Percentiles rank a stretch among this genome's conserved stretches.
Conservation (phyloP, 2,888 invertebrate species). For the Petrolisthes manimaculis region DNA sequence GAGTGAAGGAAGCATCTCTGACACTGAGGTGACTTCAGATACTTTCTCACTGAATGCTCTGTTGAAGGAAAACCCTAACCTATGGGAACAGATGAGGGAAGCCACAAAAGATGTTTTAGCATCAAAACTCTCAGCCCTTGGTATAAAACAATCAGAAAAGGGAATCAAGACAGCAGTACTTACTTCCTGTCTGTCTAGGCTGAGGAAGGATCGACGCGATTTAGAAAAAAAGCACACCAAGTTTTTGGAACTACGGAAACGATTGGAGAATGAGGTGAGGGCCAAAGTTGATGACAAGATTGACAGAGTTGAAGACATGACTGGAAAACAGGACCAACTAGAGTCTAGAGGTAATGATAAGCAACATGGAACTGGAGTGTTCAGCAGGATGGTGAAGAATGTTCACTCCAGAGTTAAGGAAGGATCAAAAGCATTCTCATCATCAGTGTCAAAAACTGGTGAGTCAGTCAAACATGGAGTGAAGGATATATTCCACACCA, state of each 20-base stretch:
- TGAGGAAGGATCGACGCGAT: constrained; percentile 41
- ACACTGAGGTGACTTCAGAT: constrained; percentile 36
- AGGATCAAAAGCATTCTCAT: constrained; percentile 32
- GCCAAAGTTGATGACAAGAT: constrained; percentile 51
- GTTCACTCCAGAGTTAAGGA: constrained; percentile 52
- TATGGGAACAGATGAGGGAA: constrained; percentile 52
- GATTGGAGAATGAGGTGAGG: constrained; percentile 41
- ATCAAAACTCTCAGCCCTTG: constrained; percentile 28
- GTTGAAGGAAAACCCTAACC: constrained; percentile 45
- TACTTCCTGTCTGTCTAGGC: constrained; percentile 41
- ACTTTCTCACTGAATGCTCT: constrained; percentile 29
- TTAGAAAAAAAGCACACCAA: constrained; percentile 38
- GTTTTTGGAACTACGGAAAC: constrained; percentile 44
- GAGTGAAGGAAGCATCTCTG: constrained; percentile 1
- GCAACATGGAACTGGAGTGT: constrained; percentile 20
- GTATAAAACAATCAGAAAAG: constrained; percentile 24
- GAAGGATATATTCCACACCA: constrained; percentile 40
- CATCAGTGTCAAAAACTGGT: constrained; percentile 39
- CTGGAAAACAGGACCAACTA: background rate
- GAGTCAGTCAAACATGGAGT: constrained; percentile 38
- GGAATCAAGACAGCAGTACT: constrained; percentile 45
- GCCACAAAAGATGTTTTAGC: constrained; percentile 50
- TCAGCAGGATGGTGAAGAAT: constrained; percentile 46
- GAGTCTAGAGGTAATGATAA: background rate
- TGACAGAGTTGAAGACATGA: constrained; percentile 37